phyloP scores from a whole-genome alignment of 2,888 invertebrate genomes.

The Stictocephala bisonia region DNA sequence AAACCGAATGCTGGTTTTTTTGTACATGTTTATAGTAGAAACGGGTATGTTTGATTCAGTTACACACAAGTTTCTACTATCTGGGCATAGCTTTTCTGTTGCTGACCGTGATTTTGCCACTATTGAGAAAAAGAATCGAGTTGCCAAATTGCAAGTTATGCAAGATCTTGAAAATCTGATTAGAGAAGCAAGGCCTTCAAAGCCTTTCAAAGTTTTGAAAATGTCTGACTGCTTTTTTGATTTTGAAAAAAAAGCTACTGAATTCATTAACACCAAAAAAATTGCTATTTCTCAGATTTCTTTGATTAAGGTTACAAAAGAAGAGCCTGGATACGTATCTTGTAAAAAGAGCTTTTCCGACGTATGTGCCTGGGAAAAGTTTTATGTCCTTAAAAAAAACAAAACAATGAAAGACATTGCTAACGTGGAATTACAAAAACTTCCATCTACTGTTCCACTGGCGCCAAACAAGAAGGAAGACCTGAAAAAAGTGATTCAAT shows the following conservation, averaged over 20 bases:
- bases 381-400: no score
- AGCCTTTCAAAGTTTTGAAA: neutral
- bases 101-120: no score
- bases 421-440: no score
- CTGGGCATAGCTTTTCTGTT: conserved; percentile 3
- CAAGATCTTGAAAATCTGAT: conserved; percentile 10
- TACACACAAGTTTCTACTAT: neutral
- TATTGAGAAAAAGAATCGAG: neutral
- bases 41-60: neutral
- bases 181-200: neutral
- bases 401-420: no score
- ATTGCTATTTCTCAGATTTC: neutral
- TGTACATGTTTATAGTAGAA: no score
- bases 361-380: no score
- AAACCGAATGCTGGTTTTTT: conserved; percentile 45
- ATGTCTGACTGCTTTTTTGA: neutral
- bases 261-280: conserved; percentile 11
- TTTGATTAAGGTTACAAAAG: conserved; percentile 3
- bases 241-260: neutral
- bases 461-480: no score
- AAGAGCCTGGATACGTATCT: neutral
- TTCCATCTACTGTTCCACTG: no score
- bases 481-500: no score
- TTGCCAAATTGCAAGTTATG: neutral
- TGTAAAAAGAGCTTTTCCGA: conserved; percentile 21